A percentile compares a stretch with the other conserved stretches of the same genome.
Evolutionary conservation across 2,797 vertebrate species (phyloP).

Genomic region (Scleropages formosus): DNA sequence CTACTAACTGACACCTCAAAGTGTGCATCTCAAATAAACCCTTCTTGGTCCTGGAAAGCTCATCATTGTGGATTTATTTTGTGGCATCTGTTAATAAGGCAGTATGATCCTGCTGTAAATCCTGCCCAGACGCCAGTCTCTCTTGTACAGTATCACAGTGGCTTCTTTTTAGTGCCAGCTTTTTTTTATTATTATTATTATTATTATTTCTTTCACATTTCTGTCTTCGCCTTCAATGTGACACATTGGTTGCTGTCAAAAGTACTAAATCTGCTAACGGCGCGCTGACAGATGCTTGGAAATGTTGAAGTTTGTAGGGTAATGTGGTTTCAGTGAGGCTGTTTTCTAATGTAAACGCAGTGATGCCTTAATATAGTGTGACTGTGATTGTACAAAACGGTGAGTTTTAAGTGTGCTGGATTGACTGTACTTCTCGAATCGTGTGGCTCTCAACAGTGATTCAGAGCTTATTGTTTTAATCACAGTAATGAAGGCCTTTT

Average conservation of each 20-base stretch:
- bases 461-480: neutral
- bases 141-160: too few species aligned
- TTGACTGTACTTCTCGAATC: neutral
- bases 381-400: conserved; percentile 23
- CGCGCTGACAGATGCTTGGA: conserved; percentile 9
- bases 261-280: neutral
- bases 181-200: too few species aligned
- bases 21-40: too few species aligned
- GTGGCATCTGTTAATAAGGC: too few species aligned
- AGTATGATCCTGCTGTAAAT: too few species aligned
- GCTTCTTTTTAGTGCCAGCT: neutral
- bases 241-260: neutral
- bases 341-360: conserved; percentile 19
- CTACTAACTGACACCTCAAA: too few species aligned
- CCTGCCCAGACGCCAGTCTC: too few species aligned
- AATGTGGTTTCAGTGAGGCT: conserved; percentile 2
- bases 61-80: too few species aligned
- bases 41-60: too few species aligned
- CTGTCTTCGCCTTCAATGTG: neutral
- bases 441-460: neutral
- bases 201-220: neutral
- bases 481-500: neutral
- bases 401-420: neutral
- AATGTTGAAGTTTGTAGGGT: neutral
- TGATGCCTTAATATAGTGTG: conserved; percentile 23